Base-by-base conservation (phyloP, 2,888 invertebrate species). In the Xestobium rufovillosum region DNA sequence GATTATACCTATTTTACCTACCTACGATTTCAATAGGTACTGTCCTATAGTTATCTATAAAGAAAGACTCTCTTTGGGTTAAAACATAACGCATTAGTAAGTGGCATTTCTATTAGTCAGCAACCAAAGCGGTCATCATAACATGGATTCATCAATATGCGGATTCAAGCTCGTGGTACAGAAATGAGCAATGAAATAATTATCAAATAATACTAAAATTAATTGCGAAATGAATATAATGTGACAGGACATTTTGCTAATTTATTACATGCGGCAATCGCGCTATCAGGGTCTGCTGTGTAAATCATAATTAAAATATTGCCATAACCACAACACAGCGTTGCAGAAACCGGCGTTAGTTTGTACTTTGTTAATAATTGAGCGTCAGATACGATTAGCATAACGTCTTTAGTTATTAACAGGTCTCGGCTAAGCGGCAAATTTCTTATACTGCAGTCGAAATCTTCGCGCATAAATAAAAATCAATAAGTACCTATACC, bases 281-380 rank as follows among this genome's bases (percentile, higher is more conserved):
- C 51, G 55, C 55, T 52, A 59, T 58, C 55, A 55, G 50, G 53
- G 52, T 50, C 49, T 50, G 51, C 53, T 52, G 50, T 53, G 59
- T 61, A 60, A 60, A 61, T 62, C 60, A 60, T 59, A 62, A 61
- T 62, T 62, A 62, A 59, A 61, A 60, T 60, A 58, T 56, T 50
- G 56, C 55, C 52, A 52, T 50, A 53, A 56, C 59, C 57, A 50
- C 59, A 59, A 48, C 55, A 51, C n/a, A n/a, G 46, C 43, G 54
- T 46, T 49, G 49, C 49, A 53, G 49, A 42, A n/a, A n/a, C 53
- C 51, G 48, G 50, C 46, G 47, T 49, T 44, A 51, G 55, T 57
- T 59, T 60, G 57, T 57, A 57, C 56, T 59, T 53, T 53, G 58
- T 60, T 59, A 63, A 63, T 63, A 63, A 63, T 62, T 61, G 59